These are phyloP conservation scores for Zosterops pallidus DNA, from an alignment of 2,113 vertebrate species.

Conservation along the genomic window DNA sequence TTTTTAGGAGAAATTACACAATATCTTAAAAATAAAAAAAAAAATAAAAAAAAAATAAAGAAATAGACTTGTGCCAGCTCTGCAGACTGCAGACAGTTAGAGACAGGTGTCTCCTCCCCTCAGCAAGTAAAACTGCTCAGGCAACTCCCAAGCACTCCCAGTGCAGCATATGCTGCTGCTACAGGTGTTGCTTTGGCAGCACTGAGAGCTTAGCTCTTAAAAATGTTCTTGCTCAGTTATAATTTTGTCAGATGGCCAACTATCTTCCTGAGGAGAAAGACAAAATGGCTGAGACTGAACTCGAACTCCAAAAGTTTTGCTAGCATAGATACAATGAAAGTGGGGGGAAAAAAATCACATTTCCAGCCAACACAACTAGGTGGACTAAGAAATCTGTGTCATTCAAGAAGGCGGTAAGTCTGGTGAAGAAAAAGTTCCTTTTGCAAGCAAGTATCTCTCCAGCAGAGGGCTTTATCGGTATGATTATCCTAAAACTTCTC, in stretches of 20 bases:
- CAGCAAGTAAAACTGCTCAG: background rate
- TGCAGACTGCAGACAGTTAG: background rate
- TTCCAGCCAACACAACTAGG: background rate
- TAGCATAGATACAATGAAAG: background rate
- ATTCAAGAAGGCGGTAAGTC: background rate
- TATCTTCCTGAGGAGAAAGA: background rate
- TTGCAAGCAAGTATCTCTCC: background rate
- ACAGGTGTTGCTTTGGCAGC: conserved; percentile 15
- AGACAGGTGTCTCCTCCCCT: background rate
- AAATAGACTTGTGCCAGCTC: background rate
- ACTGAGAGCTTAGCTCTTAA: background rate
- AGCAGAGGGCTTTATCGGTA: background rate
- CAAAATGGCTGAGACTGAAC: background rate
- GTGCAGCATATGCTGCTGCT: background rate
- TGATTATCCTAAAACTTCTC: background rate
- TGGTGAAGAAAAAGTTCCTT: background rate
- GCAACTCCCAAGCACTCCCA: background rate
- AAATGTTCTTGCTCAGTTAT: background rate
- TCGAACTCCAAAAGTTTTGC: background rate
- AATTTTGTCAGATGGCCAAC: background rate
- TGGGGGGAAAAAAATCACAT: rapidly evolving
- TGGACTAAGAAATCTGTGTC: background rate
- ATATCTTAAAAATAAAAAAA: background rate
- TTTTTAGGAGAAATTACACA: background rate
- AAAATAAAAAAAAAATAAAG: background rate